Base-by-base conservation (phyloP, 2,797 vertebrate species). In the Tangara arthus region DNA sequence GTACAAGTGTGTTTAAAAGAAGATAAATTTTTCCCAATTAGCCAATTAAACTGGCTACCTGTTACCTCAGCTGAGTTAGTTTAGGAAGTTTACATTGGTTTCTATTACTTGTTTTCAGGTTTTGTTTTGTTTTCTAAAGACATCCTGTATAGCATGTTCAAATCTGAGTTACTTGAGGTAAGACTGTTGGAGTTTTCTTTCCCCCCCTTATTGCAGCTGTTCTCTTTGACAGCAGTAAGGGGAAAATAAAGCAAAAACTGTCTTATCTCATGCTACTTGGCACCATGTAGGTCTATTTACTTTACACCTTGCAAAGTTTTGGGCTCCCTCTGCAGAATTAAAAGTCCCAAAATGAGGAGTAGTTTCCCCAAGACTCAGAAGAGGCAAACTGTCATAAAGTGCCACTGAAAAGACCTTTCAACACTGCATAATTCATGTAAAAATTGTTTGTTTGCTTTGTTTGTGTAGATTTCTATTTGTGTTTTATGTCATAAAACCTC, bases 21-120 rank as follows among this genome's bases (percentile, higher is more conserved):
- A 97, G 96, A 97, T 95, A 97, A 98, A 97, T 96, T 97, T 97
- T 98, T 98, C 97, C 98, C 98, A 98, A 94, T 98, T 96, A 95
- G 98, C 97, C 97, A 98, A 97, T 98, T 98, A 98, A 98, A 98
- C 98, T 98, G 98, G 98, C 98, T 98, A 98, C 97, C 98, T 98
- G 98, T 98, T 99, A 99, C 98, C 98, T 99, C 98, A 98, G 98
- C 98, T 98, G 98, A 98, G 98, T 98, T 98, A 98, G 98, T 97
- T 98, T 98, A 98, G 98, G 98, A 98, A 98, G 98, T 98, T 98
- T 98, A 98, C 98, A 98, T 98, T 98, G 96, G 90, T 98, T 98
- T 98, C 97, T 98, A 93, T 97, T 95, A 97, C 97, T 98, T 97
- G 97, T 98, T 98, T 97, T 98, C 97, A 97, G 98, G 97, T 97